phyloP scores from a whole-genome alignment of 2,113 vertebrate genomes.

The Cynocephalus volans region DNA sequence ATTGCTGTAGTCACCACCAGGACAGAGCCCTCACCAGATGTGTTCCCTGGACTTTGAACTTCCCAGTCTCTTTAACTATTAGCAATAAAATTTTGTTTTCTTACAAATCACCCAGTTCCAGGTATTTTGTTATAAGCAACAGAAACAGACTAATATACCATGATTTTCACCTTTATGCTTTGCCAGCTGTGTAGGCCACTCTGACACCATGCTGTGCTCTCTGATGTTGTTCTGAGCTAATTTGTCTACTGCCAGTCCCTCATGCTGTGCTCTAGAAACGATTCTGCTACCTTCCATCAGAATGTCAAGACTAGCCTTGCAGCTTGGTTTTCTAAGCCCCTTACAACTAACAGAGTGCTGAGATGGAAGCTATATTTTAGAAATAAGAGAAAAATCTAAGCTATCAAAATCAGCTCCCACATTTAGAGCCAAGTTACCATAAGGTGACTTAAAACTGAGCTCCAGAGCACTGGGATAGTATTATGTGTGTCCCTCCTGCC shows the following conservation, averaged over 20 bases:
- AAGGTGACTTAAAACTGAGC: neutral
- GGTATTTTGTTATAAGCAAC: no score
- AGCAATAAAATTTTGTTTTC: no score
- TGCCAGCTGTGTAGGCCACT: neutral
- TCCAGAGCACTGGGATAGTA: neutral
- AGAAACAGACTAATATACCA: neutral
- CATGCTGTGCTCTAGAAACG: neutral
- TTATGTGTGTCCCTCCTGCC: neutral
- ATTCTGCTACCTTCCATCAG: neutral
- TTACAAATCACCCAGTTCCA: no score
- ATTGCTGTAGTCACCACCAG: no score
- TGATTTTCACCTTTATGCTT: neutral
- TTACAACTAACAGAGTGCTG: neutral
- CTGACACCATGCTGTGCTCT: neutral
- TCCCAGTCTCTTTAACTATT: no score
- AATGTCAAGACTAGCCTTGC: neutral
- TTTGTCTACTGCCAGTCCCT: neutral
- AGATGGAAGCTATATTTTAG: neutral
- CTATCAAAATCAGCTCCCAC: neutral
- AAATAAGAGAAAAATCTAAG: neutral
- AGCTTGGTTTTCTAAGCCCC: neutral
- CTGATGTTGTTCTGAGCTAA: neutral
- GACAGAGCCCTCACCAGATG: no score
- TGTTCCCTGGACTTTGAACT: no score
- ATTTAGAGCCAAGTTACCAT: neutral